Evolutionary conservation across 2,888 invertebrate species (phyloP).

Genomic region (Callosobruchus maculatus): DNA sequence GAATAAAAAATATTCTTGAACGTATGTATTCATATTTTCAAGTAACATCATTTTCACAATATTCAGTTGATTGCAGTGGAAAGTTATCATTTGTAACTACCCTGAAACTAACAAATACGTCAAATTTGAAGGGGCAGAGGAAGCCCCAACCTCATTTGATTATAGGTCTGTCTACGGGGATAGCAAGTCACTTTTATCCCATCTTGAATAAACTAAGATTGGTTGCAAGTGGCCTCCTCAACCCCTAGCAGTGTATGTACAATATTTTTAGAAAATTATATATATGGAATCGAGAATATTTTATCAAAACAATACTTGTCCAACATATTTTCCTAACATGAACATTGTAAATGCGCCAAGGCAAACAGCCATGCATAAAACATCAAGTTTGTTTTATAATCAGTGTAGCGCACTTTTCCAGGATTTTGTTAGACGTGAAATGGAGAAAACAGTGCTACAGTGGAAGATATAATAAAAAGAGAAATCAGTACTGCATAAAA

Average conservation of each 20-base stretch:
- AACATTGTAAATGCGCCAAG: not conserved
- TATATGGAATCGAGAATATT: not conserved
- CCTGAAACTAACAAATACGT: not conserved
- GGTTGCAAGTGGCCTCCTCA: not conserved
- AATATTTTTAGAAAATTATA: not conserved
- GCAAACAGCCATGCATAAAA: not conserved
- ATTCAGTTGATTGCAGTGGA: not conserved
- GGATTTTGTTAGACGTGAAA: no score
- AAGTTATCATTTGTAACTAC: not conserved
- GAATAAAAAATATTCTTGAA: not conserved
- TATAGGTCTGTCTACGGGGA: not conserved
- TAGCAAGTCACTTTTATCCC: not conserved
- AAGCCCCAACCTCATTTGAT: not conserved
- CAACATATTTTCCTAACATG: not conserved
- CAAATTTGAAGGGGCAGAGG: not conserved
- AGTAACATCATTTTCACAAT: not conserved
- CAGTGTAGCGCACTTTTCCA: no score
- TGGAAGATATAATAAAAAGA: no score
- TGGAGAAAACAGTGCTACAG: no score
- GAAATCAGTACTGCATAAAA: no score
- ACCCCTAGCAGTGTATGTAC: not conserved
- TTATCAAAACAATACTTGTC: not conserved
- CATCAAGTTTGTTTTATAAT: no score
- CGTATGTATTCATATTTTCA: not conserved
- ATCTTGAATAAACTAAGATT: not conserved